These are phyloP conservation scores for Lycocorax pyrrhopterus DNA, from an alignment of 2,113 vertebrate species.

Conservation along the genomic window DNA sequence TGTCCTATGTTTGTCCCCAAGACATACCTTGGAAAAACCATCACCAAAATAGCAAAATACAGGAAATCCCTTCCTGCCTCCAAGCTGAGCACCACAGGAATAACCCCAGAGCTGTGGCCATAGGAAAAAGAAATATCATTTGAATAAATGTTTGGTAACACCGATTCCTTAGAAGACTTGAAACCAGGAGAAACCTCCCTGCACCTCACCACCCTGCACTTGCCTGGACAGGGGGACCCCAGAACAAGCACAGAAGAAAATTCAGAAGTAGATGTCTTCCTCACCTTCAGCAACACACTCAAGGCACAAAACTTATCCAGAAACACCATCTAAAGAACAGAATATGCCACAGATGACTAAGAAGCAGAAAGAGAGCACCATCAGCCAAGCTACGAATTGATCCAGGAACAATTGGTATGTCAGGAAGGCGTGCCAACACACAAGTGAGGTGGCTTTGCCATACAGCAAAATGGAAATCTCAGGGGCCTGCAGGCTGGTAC, in stretches of 20 bases:
- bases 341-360: neutral
- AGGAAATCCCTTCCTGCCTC: neutral
- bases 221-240: constrained; percentile 18
- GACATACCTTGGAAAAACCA: neutral
- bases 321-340: constrained; percentile 8
- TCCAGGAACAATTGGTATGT: neutral
- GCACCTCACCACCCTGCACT: neutral
- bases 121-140: neutral
- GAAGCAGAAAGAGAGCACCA: neutral
- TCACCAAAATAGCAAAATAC: neutral
- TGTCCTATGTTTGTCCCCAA: neutral
- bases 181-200: neutral
- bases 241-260: constrained; percentile 57
- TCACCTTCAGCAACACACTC: neutral
- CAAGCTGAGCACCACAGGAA: neutral
- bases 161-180: neutral
- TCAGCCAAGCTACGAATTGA: neutral
- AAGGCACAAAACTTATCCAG: neutral
- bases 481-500: neutral
- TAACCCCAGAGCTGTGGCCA: neutral
- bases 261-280: constrained; percentile 63
- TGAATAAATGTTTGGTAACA: neutral
- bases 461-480: neutral
- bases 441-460: neutral
- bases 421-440: neutral